A percentile compares a stretch with the other conserved stretches of the same genome.
phyloP scores from a whole-genome alignment of 2,113 vertebrate species.

The Pelusios castaneus region DNA sequence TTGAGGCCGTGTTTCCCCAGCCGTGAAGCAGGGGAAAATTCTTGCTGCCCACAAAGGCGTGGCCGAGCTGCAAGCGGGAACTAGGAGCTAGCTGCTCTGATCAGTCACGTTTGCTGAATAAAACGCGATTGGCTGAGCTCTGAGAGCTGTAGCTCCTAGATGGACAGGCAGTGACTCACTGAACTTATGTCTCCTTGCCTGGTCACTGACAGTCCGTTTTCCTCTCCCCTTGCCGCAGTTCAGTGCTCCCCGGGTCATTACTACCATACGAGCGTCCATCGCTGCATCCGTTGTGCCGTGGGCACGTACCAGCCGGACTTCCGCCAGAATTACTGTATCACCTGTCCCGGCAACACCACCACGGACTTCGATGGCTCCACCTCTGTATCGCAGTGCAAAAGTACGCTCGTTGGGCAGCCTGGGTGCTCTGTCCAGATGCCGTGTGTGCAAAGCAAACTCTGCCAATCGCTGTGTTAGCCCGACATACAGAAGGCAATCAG shows the following conservation, averaged over 20 bases:
- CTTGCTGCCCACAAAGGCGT: background rate
- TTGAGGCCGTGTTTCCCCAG: background rate
- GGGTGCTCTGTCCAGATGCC: background rate
- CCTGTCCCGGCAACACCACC: constrained; percentile 96
- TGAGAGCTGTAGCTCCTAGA: background rate
- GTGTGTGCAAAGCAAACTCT: background rate
- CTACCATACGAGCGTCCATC: constrained; percentile 95
- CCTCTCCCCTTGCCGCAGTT: constrained; percentile 76
- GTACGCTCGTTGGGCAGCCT: constrained; percentile 75
- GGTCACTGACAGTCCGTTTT: background rate
- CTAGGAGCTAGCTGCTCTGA: background rate
- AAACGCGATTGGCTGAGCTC: background rate
- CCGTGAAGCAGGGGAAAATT: background rate
- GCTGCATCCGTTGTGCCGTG: constrained; percentile 93
- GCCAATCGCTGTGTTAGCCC: background rate
- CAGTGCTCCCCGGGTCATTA: constrained; percentile 96
- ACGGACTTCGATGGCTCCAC: constrained; percentile 97
- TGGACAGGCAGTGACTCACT: background rate
- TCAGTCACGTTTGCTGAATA: background rate
- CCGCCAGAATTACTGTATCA: constrained; percentile 95
- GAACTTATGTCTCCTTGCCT: background rate
- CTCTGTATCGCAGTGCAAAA: constrained; percentile 96
- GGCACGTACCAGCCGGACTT: constrained; percentile 97
- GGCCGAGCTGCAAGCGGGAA: too few relatives aligned
- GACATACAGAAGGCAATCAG: background rate